phyloP scores from a whole-genome alignment of 2,113 vertebrate species.

The Callocephalon fimbriatum region DNA sequence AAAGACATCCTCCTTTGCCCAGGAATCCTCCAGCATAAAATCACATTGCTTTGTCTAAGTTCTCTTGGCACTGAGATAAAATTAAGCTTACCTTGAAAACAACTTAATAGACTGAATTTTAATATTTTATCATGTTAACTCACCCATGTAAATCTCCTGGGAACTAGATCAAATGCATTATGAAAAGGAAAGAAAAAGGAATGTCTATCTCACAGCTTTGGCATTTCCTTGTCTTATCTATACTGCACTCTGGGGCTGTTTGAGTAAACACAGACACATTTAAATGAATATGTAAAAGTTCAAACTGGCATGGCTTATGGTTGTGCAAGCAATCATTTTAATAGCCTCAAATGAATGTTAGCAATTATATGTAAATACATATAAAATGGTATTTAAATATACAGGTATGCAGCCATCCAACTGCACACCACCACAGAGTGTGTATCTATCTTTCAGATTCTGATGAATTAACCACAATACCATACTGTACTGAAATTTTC shows the following conservation, averaged over 20 bases:
- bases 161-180: background rate
- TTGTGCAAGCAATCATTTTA: background rate
- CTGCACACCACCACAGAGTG: background rate
- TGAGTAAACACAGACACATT: background rate
- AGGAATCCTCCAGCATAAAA: background rate
- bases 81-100: background rate
- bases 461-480: background rate
- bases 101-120: background rate
- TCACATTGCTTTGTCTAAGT: background rate
- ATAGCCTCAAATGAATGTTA: background rate
- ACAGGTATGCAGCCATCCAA: background rate
- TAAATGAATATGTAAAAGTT: background rate
- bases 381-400: background rate
- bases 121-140: background rate
- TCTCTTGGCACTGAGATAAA: background rate
- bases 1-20: background rate
- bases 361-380: background rate
- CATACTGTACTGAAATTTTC: background rate
- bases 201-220: background rate
- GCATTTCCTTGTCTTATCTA: constrained; percentile 16
- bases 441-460: background rate
- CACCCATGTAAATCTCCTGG: background rate
- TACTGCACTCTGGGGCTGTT: background rate
- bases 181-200: background rate
- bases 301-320: background rate